Evolutionary conservation across 2,888 invertebrate genomes (phyloP).

Genomic region (Drosophila stalkeri): DNA sequence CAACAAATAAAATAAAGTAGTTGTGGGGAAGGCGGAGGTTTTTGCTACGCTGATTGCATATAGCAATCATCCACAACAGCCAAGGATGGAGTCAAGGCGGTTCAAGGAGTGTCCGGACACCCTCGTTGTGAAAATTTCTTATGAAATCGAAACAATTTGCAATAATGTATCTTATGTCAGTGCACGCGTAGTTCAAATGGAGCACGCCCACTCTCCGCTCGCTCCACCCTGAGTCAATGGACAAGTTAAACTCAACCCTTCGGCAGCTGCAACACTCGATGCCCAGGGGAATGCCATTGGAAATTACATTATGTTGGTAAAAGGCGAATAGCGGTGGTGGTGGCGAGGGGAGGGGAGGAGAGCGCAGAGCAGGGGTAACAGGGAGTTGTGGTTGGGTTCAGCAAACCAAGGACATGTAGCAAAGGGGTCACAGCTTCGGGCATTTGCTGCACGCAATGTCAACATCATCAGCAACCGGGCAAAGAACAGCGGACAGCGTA

Average conservation of each 20-base stretch:
- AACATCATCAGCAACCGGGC: conserved; percentile 58
- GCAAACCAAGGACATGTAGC: conserved; percentile 29
- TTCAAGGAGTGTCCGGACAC: conserved; percentile 44
- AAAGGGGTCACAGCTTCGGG: conserved; percentile 32
- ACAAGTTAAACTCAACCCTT: conserved; percentile 38
- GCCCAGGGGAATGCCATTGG: conserved; percentile 52
- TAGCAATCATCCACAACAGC: conserved; percentile 56
- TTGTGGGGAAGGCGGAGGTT: no score
- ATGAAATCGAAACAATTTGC: conserved; percentile 80
- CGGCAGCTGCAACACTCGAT: conserved; percentile 30
- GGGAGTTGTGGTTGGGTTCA: neutral
- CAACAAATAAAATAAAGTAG: conserved; percentile 66
- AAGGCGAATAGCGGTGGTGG: neutral
- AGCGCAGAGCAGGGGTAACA: neutral
- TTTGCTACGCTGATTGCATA: conserved; percentile 57
- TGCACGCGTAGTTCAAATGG: conserved; percentile 59
- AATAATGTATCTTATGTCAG: conserved; percentile 81
- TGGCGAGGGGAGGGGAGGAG: neutral
- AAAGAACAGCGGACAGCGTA: neutral
- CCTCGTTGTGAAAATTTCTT: conserved; percentile 65
- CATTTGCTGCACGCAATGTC: conserved; percentile 75
- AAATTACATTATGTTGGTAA: conserved; percentile 65
- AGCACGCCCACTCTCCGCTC: conserved; percentile 17
- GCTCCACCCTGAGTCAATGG: conserved; percentile 13
- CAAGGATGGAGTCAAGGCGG: conserved; percentile 36